These are phyloP conservation scores for Epinotia brunnichana DNA, from an alignment of 2,888 invertebrate genomes.

Conservation along the genomic window DNA sequence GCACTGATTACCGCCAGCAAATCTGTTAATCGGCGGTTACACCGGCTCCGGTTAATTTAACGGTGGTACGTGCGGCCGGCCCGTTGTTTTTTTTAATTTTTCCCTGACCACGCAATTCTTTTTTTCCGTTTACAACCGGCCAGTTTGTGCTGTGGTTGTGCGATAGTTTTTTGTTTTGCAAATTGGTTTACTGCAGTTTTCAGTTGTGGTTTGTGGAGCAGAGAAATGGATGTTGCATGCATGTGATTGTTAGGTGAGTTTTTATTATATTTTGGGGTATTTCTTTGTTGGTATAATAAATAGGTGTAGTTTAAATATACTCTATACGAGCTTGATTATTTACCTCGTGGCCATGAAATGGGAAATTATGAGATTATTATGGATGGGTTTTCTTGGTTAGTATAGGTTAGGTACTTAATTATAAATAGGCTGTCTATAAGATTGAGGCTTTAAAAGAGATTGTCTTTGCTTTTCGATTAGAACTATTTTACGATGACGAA, in stretches of 20 bases:
- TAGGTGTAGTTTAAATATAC: no score
- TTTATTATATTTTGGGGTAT: not conserved
- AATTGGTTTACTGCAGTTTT: not conserved
- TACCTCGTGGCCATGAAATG: no score
- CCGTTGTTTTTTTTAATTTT: constrained; percentile 9
- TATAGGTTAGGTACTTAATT: no score
- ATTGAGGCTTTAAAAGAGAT: no score
- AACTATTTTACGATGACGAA: no score
- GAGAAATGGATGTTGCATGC: not conserved
- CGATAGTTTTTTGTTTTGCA: constrained; percentile 5
- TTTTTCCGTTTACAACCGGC: constrained; percentile 33
- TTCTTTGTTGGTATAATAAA: no score
- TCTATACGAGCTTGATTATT: no score
- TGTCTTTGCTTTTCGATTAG: no score
- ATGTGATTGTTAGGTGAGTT: not conserved
- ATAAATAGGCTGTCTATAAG: no score
- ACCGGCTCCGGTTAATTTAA: constrained; percentile 66
- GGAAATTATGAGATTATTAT: no score
- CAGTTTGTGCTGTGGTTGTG: not conserved
- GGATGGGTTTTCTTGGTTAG: no score
- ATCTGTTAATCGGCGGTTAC: constrained; percentile 64
- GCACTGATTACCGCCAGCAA: constrained; percentile 62
- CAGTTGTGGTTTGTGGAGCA: not conserved
- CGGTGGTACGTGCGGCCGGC: constrained; percentile 59
- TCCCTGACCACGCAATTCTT: constrained; percentile 12